A percentile compares a stretch with the other conserved stretches of the same genome.
Evolutionary conservation across 1,140 invertebrate species (phyloP).

Genomic region (Dendroctonus valens): DNA sequence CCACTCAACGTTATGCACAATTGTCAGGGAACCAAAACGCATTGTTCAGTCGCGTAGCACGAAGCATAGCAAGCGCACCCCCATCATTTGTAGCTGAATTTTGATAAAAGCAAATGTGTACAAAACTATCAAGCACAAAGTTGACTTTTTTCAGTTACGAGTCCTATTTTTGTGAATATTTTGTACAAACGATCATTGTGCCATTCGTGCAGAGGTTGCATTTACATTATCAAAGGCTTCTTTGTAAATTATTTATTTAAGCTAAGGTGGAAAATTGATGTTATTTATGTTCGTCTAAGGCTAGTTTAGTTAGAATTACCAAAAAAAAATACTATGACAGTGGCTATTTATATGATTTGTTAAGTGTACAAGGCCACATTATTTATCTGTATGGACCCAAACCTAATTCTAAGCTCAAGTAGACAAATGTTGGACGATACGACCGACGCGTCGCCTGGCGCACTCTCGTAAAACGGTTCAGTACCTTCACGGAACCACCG

Average conservation of each 20-base stretch:
- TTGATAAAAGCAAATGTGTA: neutral
- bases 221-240: conserved; percentile 28
- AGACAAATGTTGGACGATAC: neutral
- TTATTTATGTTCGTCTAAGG: conserved; percentile 39
- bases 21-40: neutral
- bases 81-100: neutral
- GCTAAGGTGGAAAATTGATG: conserved; percentile 37
- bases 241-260: conserved; percentile 41
- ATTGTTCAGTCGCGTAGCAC: neutral
- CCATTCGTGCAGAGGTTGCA: conserved; percentile 38
- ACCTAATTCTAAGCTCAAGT: conserved; percentile 30
- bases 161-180: conserved; percentile 30
- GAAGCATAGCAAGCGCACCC: conserved; percentile 1
- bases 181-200: conserved; percentile 30
- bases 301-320: conserved; percentile 24
- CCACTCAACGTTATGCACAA: neutral
- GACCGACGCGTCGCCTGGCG: neutral
- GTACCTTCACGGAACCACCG: neutral
- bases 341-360: neutral
- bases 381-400: conserved; percentile 29
- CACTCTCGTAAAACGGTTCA: neutral
- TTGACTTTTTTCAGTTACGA: neutral
- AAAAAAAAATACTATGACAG: conserved; percentile 22
- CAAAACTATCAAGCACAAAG: neutral
- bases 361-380: neutral